Base-by-base conservation (phyloP, 1,140 invertebrate species). In the Musca vetustissima region DNA sequence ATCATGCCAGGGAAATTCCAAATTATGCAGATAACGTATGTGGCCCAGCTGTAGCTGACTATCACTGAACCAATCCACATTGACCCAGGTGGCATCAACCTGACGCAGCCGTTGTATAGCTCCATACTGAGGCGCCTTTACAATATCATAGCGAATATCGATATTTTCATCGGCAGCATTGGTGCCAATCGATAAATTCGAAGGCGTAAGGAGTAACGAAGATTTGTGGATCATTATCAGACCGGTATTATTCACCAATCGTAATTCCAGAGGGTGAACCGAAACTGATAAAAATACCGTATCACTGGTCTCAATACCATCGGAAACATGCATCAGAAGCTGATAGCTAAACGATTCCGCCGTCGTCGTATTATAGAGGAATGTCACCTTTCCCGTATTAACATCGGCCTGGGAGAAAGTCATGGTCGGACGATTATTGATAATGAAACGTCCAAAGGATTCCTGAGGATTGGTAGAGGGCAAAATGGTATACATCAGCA, bases 141-240 rank as follows among this genome's bases (percentile, higher is more conserved):
- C 86, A 17, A 92, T 85, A 57, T 91, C 90, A 69, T 90, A 92
- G 49, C 89, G 86, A 61, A 97, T 89, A 73, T 94, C 90, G 2
- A 95, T 84, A 69, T 91, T 89, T 67, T 89, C 88, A 72, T 94
- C 91, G 50, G 91, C 89, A 6, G 93, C 90, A 79, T 97, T 97
- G 1, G 94, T 94, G 0, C 87, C 86, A 73, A 94, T 94, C 1
- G 94, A 93, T 4, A 98, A 85, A 83, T 98, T 97, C 4, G 89
- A 87, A 0, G 90, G 85, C 0, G 87, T 88, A 67, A 98, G 87
- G 1, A 92, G 82, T 0, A 90, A 87, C 66, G 88, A 90, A 1
- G 93, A 92, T 73, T 92, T 91, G 80, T 94, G 93, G 8, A 93
- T 89, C 50, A 96, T 85, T 9, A 90, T 86, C 2, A 93, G 78